Evolutionary conservation across 1,140 invertebrate genomes (phyloP), one percentile per base, ranked within the genome.

Genomic region (Cyclina sinensis): DNA sequence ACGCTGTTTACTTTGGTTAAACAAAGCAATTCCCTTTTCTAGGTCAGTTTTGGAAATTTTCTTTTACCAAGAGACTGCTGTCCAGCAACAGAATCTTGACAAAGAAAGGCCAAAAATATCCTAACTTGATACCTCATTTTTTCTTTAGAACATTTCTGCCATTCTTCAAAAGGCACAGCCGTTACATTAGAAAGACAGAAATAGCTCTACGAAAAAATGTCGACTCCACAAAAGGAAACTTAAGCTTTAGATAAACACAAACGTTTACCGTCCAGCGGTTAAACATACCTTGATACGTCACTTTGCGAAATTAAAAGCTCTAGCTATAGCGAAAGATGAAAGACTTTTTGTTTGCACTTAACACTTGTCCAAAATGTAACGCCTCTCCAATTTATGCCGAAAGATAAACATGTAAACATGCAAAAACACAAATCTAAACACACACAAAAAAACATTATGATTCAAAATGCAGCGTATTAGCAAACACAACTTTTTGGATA

Each of bases 251-350:
- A 78, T 86, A 21, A 62, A 43, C 70, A 78, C 84, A 86, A 86
- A 86, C 84, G 73, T 57, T 76, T 78, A 48, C 84, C 73, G 73
- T 62, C 84, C 84, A 78, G 84, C 84, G 73, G 84, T 46, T 76
- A 74, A n/a, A 86, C 57, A 86, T 86, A 86, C 35, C 48, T 86
- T 18, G 78, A 78, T 86, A 86, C 57, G 78, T 62, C 70, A 74
- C 73, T 78, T 86, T 86, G 84, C 35, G 73, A 86, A 76, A 76
- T 57, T 48, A 57, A 59, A 86, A 76, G 70, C 57, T 62, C 32
- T 68, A 18, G 14, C 57, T 84, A 57, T 24, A 24, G 57, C 62
- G 27, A 76, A 48, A 48, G 46, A 48, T 2, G 7, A 76, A 76
- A 76, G 32, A 16, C 70, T 11, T 78, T 51, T 32, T 14, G 32